phyloP scores from a whole-genome alignment of 2,797 vertebrate species.

The Amblyraja radiata region DNA sequence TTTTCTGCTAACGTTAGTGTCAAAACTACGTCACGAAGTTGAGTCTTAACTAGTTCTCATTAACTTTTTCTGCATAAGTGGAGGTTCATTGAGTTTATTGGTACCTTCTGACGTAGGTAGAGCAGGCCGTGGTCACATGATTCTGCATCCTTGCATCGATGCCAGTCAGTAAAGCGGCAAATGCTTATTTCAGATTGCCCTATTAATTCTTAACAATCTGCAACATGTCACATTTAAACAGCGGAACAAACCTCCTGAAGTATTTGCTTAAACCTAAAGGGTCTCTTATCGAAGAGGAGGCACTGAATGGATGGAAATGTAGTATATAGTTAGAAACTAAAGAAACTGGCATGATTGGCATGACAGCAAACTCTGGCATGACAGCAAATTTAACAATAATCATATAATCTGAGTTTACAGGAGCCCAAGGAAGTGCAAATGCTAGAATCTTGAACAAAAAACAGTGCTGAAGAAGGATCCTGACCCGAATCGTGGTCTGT shows the following conservation, averaged over 20 bases:
- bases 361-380: no score
- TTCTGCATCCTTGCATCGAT: neutral
- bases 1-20: neutral
- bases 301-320: neutral
- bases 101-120: slow-evolving; percentile 4
- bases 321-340: no score
- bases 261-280: neutral
- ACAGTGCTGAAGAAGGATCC: no score
- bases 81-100: slow-evolving; percentile 13
- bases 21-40: neutral
- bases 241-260: neutral
- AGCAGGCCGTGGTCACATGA: neutral
- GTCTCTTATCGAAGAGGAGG: neutral
- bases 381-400: no score
- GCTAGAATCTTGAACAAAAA: no score
- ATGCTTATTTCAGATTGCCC: neutral
- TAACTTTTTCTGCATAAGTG: neutral
- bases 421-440: no score
- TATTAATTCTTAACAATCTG: neutral
- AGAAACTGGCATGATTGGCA: no score
- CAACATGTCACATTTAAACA: neutral
- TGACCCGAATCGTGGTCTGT: no score
- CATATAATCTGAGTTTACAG: no score
- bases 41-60: slow-evolving; percentile 7
- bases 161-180: neutral